phyloP scores from a whole-genome alignment of 2,888 invertebrate species.

The Polia nebulosa region DNA sequence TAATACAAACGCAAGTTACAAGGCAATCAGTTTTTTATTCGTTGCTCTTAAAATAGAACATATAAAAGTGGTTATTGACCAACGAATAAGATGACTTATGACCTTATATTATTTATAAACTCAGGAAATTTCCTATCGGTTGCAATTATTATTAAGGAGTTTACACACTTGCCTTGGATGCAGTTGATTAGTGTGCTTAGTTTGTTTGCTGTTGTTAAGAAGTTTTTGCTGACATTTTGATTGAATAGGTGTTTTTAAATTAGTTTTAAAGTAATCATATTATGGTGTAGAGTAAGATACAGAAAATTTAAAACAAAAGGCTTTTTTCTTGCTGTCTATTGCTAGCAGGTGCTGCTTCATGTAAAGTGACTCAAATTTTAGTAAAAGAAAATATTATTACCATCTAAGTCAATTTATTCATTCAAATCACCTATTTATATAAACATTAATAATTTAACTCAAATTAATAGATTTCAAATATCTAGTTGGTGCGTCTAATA shows the following conservation, averaged over 20 bases:
- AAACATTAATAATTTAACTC: no score
- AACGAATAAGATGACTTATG: slow-evolving; percentile 24
- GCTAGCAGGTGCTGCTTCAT: no score
- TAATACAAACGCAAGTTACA: slow-evolving; percentile 38
- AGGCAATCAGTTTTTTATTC: slow-evolving; percentile 32
- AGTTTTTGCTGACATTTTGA: slow-evolving; percentile 15
- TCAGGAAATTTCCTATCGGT: slow-evolving; percentile 45
- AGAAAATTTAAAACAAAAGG: no score
- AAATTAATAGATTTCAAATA: background rate
- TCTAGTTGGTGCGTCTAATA: background rate
- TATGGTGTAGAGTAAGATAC: background rate
- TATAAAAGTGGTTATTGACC: slow-evolving; percentile 37
- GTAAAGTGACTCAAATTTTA: background rate
- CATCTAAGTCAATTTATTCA: background rate
- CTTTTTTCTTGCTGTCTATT: background rate
- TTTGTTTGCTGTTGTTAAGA: slow-evolving; percentile 2
- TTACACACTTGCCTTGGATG: slow-evolving; percentile 32
- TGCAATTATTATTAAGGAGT: slow-evolving; percentile 22
- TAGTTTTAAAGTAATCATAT: background rate
- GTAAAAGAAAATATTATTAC: background rate
- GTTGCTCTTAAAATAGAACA: slow-evolving; percentile 18
- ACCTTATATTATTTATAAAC: slow-evolving; percentile 51
- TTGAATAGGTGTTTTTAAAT: background rate
- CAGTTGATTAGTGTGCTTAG: slow-evolving; percentile 14
- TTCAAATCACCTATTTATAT: no score